Conservation (phyloP, 1,140 invertebrate species). For the Psilanteris sp. region DNA sequence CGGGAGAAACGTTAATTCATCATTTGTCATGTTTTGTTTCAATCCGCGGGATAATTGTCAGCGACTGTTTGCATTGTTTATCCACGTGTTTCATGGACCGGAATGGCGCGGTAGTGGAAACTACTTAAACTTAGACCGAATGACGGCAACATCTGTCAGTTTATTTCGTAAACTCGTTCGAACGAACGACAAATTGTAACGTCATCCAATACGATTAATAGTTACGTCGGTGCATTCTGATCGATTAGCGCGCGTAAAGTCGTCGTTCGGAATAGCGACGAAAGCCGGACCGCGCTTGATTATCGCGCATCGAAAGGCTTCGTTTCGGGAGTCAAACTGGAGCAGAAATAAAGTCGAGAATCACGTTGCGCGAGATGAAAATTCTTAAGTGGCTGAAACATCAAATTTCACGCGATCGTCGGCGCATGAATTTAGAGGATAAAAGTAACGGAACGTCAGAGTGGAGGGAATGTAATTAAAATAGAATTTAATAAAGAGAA, state of each 20-base stretch:
- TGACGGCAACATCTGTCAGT: too few species aligned
- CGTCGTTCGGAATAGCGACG: constrained; percentile 15
- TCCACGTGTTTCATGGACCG: constrained; percentile 5
- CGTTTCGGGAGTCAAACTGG: not conserved
- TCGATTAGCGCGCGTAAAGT: too few species aligned
- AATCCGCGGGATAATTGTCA: constrained; percentile 47
- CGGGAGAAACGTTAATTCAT: constrained; percentile 64
- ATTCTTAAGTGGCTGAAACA: constrained; percentile 27
- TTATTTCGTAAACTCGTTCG: too few species aligned
- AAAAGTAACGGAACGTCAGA: not conserved
- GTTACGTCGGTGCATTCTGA: too few species aligned
- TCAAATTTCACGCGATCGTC: constrained; percentile 20
- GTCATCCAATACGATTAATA: too few species aligned
- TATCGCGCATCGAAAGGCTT: constrained; percentile 10
- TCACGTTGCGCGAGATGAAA: constrained; percentile 19
- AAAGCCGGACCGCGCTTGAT: constrained; percentile 4
- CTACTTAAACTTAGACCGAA: not conserved
- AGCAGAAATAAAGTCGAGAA: constrained; percentile 12
- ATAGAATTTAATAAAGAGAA: not conserved
- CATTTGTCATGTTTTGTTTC: constrained; percentile 60
- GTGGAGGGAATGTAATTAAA: constrained; percentile 7
- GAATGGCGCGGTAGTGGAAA: not conserved
- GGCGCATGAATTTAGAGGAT: constrained; percentile 17
- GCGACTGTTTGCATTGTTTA: constrained; percentile 32
- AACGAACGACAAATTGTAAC: too few species aligned